phyloP scores from a whole-genome alignment of 2,888 invertebrate species.

The Lathronympha strigana region DNA sequence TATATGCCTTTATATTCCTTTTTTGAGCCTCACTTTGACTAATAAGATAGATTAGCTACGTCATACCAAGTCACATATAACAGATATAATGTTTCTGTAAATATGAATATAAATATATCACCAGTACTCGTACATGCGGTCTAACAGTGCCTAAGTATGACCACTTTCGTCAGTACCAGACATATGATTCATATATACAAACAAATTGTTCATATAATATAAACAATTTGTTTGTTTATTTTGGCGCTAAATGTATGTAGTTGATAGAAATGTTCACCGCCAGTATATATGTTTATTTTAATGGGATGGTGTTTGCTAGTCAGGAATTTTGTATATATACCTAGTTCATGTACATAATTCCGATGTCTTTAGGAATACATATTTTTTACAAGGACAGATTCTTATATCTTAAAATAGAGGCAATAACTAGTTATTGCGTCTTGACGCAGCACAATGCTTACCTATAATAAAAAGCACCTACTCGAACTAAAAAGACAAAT shows the following conservation, averaged over 20 bases:
- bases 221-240: conserved; percentile 21
- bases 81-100: conserved; percentile 33
- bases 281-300: conserved; percentile 17
- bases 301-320: conserved; percentile 17
- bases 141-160: conserved; percentile 40
- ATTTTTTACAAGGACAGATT: not conserved
- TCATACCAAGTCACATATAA: conserved; percentile 17
- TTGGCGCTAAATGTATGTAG: conserved; percentile 31
- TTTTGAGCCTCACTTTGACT: conserved; percentile 1
- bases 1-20: not conserved
- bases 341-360: conserved; percentile 29
- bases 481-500: no score
- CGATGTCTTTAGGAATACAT: conserved; percentile 20
- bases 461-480: no score
- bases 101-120: conserved; percentile 40
- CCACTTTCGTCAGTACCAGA: conserved; percentile 16
- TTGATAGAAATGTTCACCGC: conserved; percentile 28
- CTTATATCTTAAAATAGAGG: no score
- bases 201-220: conserved; percentile 2
- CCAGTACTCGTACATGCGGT: conserved; percentile 45
- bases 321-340: conserved; percentile 25
- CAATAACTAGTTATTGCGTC: no score
- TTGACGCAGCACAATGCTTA: no score
- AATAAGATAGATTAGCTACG: not conserved
- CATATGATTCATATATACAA: not conserved